Conservation (phyloP, 2,113 vertebrate genomes). For the Phrynosoma platyrhinos region DNA sequence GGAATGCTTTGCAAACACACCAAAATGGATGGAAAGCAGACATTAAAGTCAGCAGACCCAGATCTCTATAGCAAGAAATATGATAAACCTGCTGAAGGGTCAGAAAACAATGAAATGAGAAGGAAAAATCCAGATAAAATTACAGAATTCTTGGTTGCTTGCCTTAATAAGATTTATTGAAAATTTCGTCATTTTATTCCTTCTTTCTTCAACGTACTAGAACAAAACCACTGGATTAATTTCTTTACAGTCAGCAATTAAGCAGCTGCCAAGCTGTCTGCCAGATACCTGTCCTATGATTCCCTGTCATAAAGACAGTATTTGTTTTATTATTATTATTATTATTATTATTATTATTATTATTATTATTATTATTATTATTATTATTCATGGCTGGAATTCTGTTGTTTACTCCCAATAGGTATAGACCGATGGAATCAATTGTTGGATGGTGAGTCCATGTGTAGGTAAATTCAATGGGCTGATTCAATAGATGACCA, state of each 20-base stretch:
- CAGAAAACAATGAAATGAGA: not conserved
- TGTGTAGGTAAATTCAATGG: too few species aligned
- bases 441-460: too few species aligned
- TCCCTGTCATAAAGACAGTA: not conserved
- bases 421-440: too few species aligned
- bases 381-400: not conserved
- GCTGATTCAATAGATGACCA: too few species aligned
- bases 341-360: too few species aligned
- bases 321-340: too few species aligned
- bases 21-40: not conserved
- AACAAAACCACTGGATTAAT: not conserved
- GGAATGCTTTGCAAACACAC: not conserved
- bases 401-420: not conserved
- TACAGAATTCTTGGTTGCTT: not conserved
- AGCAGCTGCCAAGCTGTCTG: conserved; percentile 4
- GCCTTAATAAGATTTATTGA: not conserved
- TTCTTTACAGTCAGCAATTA: conserved; percentile 7
- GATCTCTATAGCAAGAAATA: not conserved
- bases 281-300: not conserved
- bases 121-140: not conserved
- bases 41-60: not conserved
- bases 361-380: too few species aligned
- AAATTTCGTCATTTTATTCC: conserved; percentile 1
- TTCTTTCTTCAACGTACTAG: not conserved
- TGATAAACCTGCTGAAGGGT: not conserved